These are phyloP conservation scores for Oryzias celebensis DNA, from an alignment of 2,113 vertebrate species.

Conservation along the genomic window DNA sequence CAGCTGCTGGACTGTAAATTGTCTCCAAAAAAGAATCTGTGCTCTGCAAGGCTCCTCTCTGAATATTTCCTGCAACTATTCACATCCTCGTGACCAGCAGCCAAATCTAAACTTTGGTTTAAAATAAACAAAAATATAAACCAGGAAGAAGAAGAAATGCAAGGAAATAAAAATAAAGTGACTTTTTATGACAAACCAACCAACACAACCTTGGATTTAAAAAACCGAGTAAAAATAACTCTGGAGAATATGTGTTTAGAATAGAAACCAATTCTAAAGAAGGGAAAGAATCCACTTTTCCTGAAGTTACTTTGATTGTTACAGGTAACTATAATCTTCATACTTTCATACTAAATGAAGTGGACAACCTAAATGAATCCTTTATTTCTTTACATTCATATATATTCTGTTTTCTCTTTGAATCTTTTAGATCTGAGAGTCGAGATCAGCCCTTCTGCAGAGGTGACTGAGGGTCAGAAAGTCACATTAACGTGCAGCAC, in stretches of 20 bases:
- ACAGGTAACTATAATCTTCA: slow-evolving; percentile 12
- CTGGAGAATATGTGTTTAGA: slow-evolving; percentile 8
- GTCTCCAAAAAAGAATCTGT: slow-evolving; percentile 28
- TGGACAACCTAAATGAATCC: not conserved
- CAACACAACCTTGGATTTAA: not conserved
- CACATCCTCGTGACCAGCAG: fast-evolving
- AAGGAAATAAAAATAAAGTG: not conserved
- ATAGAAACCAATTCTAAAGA: fast-evolving
- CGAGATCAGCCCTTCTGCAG: slow-evolving; percentile 1
- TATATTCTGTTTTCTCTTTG: not conserved
- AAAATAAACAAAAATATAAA: not conserved
- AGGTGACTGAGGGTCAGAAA: slow-evolving; percentile 19
- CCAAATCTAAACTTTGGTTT: not conserved
- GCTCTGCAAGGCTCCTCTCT: slow-evolving; percentile 23
- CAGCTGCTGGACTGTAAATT: not conserved
- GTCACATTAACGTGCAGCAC: slow-evolving; percentile 37
- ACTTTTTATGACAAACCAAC: not conserved
- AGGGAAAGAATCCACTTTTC: not conserved
- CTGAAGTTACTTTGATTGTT: slow-evolving; percentile 8
- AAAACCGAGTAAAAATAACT: slow-evolving; percentile 18
- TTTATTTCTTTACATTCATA: not conserved
- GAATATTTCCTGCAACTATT: slow-evolving; percentile 8
- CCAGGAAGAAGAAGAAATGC: not conserved
- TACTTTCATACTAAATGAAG: not conserved
- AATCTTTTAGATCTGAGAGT: slow-evolving; percentile 24